These are phyloP conservation scores for Muscicapa adusta DNA, from an alignment of 2,113 vertebrate genomes.

Conservation along the genomic window DNA sequence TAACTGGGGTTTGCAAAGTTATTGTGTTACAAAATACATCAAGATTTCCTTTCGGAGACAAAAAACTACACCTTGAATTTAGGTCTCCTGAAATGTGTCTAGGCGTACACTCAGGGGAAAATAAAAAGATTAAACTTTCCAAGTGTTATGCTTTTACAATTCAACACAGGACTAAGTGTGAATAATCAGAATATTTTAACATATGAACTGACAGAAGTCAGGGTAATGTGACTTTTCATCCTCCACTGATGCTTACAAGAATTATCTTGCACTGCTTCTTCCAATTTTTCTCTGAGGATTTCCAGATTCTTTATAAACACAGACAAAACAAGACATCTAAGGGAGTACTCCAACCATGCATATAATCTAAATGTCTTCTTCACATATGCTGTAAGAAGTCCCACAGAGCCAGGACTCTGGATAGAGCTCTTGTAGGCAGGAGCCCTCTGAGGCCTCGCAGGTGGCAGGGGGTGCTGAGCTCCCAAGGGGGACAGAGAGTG, in stretches of 20 bases:
- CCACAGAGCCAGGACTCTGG: not conserved
- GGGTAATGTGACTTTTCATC: not conserved
- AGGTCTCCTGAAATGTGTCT: not conserved
- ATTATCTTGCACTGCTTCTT: not conserved
- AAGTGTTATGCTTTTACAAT: not conserved
- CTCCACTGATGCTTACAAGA: not conserved
- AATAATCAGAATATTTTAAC: not conserved
- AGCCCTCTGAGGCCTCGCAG: rapidly evolving
- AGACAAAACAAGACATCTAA: not conserved
- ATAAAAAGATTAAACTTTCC: not conserved
- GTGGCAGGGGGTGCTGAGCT: rapidly evolving
- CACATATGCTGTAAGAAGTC: not conserved
- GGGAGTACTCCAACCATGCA: not conserved
- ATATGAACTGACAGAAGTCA: not conserved
- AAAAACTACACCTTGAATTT: not conserved
- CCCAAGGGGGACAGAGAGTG: rapidly evolving
- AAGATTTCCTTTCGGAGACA: not conserved
- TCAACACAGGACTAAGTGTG: not conserved
- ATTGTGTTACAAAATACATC: not conserved
- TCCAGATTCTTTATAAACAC: not conserved
- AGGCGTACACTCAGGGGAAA: not conserved
- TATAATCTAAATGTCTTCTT: not conserved
- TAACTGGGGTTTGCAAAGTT: not conserved
- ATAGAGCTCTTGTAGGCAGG: not conserved
- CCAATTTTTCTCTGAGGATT: not conserved